Conservation (phyloP, 64 coral and sea anemone genomes). For the Hydrozoanthus tunicans region DNA sequence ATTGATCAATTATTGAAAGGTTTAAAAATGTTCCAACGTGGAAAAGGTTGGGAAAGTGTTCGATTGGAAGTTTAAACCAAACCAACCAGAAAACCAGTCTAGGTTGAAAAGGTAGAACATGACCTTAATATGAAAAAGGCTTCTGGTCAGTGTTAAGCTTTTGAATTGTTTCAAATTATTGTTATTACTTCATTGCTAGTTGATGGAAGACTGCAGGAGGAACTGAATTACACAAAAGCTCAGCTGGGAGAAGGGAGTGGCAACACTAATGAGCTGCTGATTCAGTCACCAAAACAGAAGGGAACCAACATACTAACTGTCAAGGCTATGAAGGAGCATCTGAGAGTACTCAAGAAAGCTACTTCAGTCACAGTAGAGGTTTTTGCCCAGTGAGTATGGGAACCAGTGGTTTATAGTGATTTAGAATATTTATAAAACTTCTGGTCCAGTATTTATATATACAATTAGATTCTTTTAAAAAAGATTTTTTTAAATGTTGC, state of each 20-base stretch:
- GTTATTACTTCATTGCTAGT: slow-evolving; percentile 41
- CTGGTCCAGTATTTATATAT: too few species aligned
- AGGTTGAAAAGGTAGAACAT: too few species aligned
- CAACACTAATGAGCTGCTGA: slow-evolving; percentile 74
- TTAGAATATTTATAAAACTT: not conserved
- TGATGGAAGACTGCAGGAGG: slow-evolving; percentile 82
- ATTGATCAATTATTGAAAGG: too few species aligned
- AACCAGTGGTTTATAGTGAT: too few species aligned
- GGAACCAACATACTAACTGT: slow-evolving; percentile 83
- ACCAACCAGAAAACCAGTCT: too few species aligned
- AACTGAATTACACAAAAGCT: slow-evolving; percentile 71
- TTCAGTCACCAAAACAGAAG: slow-evolving; percentile 86
- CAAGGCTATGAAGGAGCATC: slow-evolving; percentile 67
- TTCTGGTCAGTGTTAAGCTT: not conserved
- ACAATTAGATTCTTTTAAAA: too few species aligned
- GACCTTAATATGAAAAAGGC: too few species aligned
- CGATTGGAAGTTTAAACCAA: too few species aligned
- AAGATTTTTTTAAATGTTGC: too few species aligned
- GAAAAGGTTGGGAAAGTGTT: too few species aligned
- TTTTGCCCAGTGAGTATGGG: slow-evolving; percentile 72
- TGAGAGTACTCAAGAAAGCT: slow-evolving; percentile 67
- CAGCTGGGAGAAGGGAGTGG: slow-evolving; percentile 67
- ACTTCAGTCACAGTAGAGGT: slow-evolving; percentile 77
- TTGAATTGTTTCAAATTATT: not conserved
- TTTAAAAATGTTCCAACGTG: too few species aligned